Base-by-base conservation (phyloP, 2,113 vertebrate species). In the Engystomops pustulosus region DNA sequence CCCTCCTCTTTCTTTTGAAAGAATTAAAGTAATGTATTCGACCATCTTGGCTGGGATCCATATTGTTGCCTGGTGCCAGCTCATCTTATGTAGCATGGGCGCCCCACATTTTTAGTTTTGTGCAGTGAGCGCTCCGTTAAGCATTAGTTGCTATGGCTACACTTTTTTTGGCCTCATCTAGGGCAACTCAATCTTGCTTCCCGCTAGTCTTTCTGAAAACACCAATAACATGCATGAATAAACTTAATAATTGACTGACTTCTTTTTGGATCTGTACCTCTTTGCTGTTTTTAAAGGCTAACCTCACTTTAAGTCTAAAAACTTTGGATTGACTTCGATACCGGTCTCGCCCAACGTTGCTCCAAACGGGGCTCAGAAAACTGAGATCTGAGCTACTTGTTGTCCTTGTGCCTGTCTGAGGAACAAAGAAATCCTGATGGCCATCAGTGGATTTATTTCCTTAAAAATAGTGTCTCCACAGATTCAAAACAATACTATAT, bases 1-100 rank as follows among this genome's bases (percentile, higher is more conserved):
- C 69, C 14, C 25, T 15, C 23, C 3, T 14, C 12, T 44, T 44
- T 6, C 6, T 27, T 72, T 45, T 45, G 18, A 15, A 3, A 23
- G 25, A 36, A 55, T 34, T 23, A 77, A 58, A 58, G 32, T 55
- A 55, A 77, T 77, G 74, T 77, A 77, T 77, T 77, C 30, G 51
- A 51, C 27, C 74, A 32, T 32, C 51, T 77, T 77, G 74, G 74
- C 74, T 38, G 32, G 49, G 30, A 58, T 55, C 74, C 74, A 55
- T 55, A 53, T 38, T 55, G 74, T 58, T 77, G 49, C 49, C 74
- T 51, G 34, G 30, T 77, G 74, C 74, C 74, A 77, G 47, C 74
- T 77, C 74, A 36, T 77, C 30, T 55, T 30, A 77, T 77, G 74
- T 32, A 58, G 30, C 51, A 77, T 55, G 74, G 74, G 49, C 45